Evolutionary conservation across 1,140 invertebrate genomes (phyloP).

Genomic region (Campoletis sonorensis): DNA sequence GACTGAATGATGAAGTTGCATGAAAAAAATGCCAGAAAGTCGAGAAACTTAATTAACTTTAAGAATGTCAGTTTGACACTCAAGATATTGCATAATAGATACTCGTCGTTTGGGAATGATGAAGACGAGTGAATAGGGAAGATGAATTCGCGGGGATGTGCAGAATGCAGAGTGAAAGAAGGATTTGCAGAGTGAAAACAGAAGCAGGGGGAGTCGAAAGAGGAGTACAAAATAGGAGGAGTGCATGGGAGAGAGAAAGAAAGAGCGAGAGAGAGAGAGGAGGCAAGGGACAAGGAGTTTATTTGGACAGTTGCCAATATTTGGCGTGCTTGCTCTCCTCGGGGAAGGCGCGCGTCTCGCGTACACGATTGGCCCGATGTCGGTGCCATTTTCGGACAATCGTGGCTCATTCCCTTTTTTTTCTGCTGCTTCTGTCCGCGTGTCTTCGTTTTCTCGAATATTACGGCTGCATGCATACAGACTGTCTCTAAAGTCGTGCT

Average conservation of each 20-base stretch:
- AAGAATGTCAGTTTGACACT: neutral
- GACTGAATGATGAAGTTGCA: too few species aligned
- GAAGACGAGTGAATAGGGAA: neutral
- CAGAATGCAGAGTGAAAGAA: constrained; percentile 7
- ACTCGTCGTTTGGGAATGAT: neutral
- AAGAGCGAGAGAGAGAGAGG: constrained; percentile 4
- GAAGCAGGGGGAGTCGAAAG: neutral
- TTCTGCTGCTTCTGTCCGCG: neutral
- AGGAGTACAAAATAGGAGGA: too few species aligned
- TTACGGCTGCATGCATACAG: too few species aligned
- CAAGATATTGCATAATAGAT: constrained; percentile 7
- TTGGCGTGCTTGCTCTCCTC: constrained; percentile 40
- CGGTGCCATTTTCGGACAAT: constrained; percentile 62
- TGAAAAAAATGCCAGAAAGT: neutral
- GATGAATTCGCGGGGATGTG: neutral
- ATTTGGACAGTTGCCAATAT: constrained; percentile 58
- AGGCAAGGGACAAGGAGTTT: constrained; percentile 46
- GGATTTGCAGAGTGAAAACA: neutral
- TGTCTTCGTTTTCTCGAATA: constrained; percentile 19
- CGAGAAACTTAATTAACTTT: neutral
- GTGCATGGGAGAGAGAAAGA: neutral
- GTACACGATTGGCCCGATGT: constrained; percentile 53
- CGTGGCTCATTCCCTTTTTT: constrained; percentile 48
- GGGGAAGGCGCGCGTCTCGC: constrained; percentile 39
- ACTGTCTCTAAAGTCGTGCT: too few species aligned